phyloP scores from a whole-genome alignment of 2,888 invertebrate species.

The Leucoma salicis region DNA sequence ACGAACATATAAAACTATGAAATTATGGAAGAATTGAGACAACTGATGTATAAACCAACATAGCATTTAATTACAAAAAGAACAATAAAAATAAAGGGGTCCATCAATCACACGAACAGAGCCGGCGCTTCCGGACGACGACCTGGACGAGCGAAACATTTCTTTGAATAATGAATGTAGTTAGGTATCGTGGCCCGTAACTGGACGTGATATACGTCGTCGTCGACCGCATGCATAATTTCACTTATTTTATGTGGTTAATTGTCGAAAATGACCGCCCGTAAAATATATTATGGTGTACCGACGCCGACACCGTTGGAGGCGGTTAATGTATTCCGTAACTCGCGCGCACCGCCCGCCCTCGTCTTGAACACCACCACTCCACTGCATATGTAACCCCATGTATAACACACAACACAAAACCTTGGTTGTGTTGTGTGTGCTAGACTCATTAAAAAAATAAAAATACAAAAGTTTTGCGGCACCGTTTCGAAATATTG shows the following conservation, averaged over 20 bases:
- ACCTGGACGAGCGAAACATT: slow-evolving; percentile 78
- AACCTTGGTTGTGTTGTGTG: no score
- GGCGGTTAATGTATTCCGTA: slow-evolving; percentile 75
- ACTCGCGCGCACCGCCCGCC: slow-evolving; percentile 69
- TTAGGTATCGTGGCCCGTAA: slow-evolving; percentile 79
- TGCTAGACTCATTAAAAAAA: no score
- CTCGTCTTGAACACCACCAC: slow-evolving; percentile 56
- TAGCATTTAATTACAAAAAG: slow-evolving; percentile 47
- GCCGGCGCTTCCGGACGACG: slow-evolving; percentile 72
- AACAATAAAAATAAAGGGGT: slow-evolving; percentile 71
- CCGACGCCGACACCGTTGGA: slow-evolving; percentile 66
- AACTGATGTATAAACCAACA: slow-evolving; percentile 41
- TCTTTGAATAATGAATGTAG: slow-evolving; percentile 82
- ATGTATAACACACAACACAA: neutral
- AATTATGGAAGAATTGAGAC: slow-evolving; percentile 2
- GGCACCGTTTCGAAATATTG: no score
- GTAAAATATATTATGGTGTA: slow-evolving; percentile 77
- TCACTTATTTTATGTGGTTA: slow-evolving; percentile 83
- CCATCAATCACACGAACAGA: slow-evolving; percentile 80
- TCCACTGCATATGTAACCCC: slow-evolving; percentile 47
- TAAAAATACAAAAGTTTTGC: no score
- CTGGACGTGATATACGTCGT: slow-evolving; percentile 82
- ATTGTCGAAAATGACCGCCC: slow-evolving; percentile 82
- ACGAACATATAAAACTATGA: neutral
- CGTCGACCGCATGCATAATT: slow-evolving; percentile 82